phyloP scores from a whole-genome alignment of 2,797 vertebrate species.

The Lateolabrax maculatus region DNA sequence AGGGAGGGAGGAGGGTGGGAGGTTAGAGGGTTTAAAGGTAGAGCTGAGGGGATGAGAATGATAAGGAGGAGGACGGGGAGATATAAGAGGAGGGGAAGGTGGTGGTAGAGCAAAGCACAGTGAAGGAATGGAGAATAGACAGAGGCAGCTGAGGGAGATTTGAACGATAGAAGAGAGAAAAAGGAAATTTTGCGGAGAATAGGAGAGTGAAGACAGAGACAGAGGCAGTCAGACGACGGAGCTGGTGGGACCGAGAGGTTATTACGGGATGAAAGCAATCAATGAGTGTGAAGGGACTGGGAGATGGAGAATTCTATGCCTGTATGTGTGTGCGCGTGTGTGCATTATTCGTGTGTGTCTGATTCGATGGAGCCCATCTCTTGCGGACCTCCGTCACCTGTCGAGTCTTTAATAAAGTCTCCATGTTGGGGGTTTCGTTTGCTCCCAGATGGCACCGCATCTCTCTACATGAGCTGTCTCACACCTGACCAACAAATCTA shows the following conservation, averaged over 20 bases:
- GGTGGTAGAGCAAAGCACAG: slow-evolving; percentile 33
- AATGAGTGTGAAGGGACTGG: slow-evolving; percentile 66
- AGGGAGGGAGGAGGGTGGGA: slow-evolving; percentile 17
- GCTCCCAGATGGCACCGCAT: slow-evolving; percentile 48
- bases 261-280: slow-evolving; percentile 78
- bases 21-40: slow-evolving; percentile 64
- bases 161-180: slow-evolving; percentile 42
- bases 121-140: slow-evolving; percentile 33
- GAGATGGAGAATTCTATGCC: slow-evolving; percentile 47
- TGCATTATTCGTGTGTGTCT: slow-evolving; percentile 25
- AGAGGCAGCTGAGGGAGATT: slow-evolving; percentile 49
- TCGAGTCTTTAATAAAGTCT: slow-evolving; percentile 77
- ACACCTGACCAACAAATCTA: slow-evolving; percentile 33
- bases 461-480: slow-evolving; percentile 63
- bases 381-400: slow-evolving; percentile 67
- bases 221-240: slow-evolving; percentile 58
- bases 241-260: slow-evolving; percentile 68
- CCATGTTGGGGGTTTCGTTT: slow-evolving; percentile 57
- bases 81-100: slow-evolving; percentile 32
- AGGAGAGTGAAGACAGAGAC: slow-evolving; percentile 45
- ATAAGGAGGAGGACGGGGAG: slow-evolving; percentile 50
- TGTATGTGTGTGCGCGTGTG: slow-evolving; percentile 27
- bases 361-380: slow-evolving; percentile 57
- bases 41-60: slow-evolving; percentile 53
- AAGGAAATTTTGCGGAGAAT: slow-evolving; percentile 55